Percentiles rank a stretch among this genome's conserved stretches.
These are phyloP conservation scores for Chunga burmeisteri DNA, from an alignment of 2,113 vertebrate genomes.

Conservation along the genomic window DNA sequence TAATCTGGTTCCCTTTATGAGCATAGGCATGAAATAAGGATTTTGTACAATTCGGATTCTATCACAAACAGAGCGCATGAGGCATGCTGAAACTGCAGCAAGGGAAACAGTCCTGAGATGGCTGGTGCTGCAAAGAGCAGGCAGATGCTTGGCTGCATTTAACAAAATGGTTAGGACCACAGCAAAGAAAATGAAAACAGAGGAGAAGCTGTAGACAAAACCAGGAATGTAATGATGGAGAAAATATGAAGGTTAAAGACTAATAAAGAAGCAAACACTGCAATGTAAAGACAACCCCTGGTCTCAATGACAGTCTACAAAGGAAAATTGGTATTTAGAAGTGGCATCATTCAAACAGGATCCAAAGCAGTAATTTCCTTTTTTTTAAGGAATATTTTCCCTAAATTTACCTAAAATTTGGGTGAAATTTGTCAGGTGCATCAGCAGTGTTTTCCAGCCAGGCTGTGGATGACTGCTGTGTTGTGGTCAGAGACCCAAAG, in stretches of 20 bases:
- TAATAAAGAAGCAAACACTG: not conserved
- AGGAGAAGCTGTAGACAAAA: not conserved
- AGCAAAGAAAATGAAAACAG: not conserved
- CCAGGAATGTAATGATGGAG: accelerated
- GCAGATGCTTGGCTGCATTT: not conserved
- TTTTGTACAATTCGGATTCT: accelerated
- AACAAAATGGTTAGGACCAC: not conserved
- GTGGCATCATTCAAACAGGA: not conserved
- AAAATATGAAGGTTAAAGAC: not conserved
- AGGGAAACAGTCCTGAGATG: not conserved
- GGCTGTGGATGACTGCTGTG: not conserved
- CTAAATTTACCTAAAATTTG: not conserved
- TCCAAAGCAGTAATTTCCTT: not conserved
- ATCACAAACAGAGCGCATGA: accelerated
- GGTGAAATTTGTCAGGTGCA: not conserved
- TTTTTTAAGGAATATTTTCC: not conserved
- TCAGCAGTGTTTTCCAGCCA: not conserved
- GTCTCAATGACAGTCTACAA: not conserved
- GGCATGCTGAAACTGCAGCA: not conserved
- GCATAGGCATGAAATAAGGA: accelerated
- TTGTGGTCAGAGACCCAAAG: not conserved
- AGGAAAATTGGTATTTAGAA: not conserved
- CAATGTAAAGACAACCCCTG: not conserved
- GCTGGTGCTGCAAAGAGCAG: not conserved
- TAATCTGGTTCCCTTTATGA: not conserved